Conservation (phyloP, 1,140 invertebrate species). For the Aphelenchoides fujianensis region DNA sequence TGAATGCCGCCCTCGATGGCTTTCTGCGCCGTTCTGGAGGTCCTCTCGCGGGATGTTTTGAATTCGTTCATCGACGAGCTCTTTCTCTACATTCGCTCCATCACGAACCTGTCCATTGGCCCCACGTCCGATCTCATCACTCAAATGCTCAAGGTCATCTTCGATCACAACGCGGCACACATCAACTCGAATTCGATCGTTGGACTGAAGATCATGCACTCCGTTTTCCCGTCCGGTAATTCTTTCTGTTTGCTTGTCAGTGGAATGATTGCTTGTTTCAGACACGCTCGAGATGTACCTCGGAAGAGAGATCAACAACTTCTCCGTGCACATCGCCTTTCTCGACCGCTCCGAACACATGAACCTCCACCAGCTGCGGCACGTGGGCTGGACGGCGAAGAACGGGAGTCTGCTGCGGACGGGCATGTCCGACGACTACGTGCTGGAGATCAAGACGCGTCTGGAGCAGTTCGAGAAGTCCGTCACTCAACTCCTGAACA, state of each 20-base stretch:
- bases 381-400: constrained; percentile 12
- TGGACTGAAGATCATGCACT: not conserved
- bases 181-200: constrained; percentile 20
- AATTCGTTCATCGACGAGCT: constrained; percentile 16
- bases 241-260: constrained; percentile 20
- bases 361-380: not conserved
- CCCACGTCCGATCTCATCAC: not conserved
- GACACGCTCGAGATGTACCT: constrained; percentile 12
- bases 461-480: constrained; percentile 19
- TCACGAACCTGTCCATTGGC: constrained; percentile 2
- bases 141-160: constrained; percentile 10
- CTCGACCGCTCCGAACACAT: constrained; percentile 16
- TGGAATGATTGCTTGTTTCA: too few species aligned
- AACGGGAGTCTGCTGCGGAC: not conserved
- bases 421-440: not conserved
- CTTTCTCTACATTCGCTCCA: constrained; percentile 5
- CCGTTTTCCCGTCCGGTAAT: constrained; percentile 12
- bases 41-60: constrained; percentile 5
- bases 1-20: constrained; percentile 12
- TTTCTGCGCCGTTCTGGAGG: not conserved
- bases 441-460: constrained; percentile 4
- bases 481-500: constrained; percentile 7
- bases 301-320: constrained; percentile 16
- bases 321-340: constrained; percentile 9
- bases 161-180: constrained; percentile 9